These are phyloP conservation scores for Oreohelix idahoensis DNA, from an alignment of 1,140 invertebrate genomes.

Conservation along the genomic window DNA sequence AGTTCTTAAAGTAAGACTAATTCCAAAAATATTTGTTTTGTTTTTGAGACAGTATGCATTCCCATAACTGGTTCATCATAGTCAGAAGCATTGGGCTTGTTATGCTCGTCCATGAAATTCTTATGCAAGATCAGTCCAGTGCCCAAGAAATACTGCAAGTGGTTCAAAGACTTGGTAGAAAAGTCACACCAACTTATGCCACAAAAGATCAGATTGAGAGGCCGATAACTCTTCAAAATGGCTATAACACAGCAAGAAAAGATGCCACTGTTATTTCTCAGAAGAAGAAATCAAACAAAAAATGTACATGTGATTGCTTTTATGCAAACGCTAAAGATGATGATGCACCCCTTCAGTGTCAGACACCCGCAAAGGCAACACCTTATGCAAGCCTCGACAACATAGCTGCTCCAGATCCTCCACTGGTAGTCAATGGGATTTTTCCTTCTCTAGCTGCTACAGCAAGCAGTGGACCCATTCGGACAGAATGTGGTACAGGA, in stretches of 20 bases:
- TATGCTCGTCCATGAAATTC: neutral
- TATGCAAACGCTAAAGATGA: neutral
- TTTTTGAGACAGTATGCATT: neutral
- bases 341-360: neutral
- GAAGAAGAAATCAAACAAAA: neutral
- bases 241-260: neutral
- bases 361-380: neutral
- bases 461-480: constrained; percentile 39
- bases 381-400: neutral
- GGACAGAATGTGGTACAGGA: constrained; percentile 49
- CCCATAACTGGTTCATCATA: neutral
- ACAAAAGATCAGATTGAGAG: neutral
- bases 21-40: neutral
- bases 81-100: neutral
- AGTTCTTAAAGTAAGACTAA: no score
- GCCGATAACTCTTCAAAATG: neutral
- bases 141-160: constrained; percentile 3
- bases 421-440: constrained; percentile 35
- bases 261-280: neutral
- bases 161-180: neutral
- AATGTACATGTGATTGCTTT: neutral
- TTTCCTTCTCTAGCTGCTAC: constrained; percentile 38
- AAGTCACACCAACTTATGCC: neutral
- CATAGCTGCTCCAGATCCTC: neutral
- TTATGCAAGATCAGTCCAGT: neutral